These are phyloP conservation scores for Coccyzus lansbergi DNA, from an alignment of 2,797 vertebrate species.

Conservation along the genomic window DNA sequence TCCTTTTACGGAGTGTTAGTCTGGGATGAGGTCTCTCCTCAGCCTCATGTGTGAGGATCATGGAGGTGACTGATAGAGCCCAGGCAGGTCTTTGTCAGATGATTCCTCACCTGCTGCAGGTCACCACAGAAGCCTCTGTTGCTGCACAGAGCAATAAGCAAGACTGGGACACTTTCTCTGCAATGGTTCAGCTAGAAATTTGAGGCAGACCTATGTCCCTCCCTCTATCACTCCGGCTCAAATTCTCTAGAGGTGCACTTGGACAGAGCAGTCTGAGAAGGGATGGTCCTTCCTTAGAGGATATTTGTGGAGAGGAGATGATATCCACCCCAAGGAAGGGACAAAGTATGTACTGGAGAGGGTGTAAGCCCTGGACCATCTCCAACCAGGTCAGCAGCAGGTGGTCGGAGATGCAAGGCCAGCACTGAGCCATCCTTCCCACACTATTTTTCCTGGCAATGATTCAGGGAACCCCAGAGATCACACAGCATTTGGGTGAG, in stretches of 20 bases:
- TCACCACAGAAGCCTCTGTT: not conserved
- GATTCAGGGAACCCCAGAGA: not conserved
- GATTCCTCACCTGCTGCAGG: not conserved
- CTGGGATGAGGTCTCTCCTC: too few species aligned
- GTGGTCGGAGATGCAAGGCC: not conserved
- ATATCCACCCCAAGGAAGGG: not conserved
- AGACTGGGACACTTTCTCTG: not conserved
- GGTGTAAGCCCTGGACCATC: not conserved
- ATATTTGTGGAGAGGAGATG: not conserved
- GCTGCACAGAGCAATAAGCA: not conserved
- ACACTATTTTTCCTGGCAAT: not conserved
- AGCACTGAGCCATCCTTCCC: not conserved
- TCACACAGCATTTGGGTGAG: not conserved
- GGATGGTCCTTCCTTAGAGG: not conserved
- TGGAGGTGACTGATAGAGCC: not conserved
- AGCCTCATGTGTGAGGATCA: not conserved
- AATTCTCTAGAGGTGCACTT: not conserved
- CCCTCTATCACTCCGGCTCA: not conserved
- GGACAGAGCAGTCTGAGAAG: not conserved
- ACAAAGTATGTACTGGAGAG: not conserved
- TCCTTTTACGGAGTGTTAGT: too few species aligned
- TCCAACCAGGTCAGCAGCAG: not conserved
- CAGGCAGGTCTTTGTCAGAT: not conserved
- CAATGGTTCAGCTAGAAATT: not conserved
- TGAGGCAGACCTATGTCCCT: not conserved